Evolutionary conservation across 2,797 vertebrate species (phyloP).

Genomic region (Sebastes alutus): DNA sequence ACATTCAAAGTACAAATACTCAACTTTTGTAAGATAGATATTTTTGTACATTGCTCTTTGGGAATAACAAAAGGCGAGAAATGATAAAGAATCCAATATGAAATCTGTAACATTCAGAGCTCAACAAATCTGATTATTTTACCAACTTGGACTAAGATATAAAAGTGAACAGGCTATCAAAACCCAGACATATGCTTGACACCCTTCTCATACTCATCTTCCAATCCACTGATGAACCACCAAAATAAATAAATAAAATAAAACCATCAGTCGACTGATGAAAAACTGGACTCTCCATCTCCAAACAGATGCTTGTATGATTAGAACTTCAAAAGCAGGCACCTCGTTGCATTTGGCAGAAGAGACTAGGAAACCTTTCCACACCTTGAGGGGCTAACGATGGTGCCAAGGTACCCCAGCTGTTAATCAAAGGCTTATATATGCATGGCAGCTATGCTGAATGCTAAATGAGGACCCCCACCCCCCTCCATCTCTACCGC

Average conservation of each 20-base stretch:
- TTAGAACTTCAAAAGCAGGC: constrained; percentile 64
- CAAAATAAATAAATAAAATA: constrained; percentile 18
- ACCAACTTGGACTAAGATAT: background rate
- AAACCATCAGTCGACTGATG: constrained; percentile 11
- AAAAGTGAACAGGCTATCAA: background rate
- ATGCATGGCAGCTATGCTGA: constrained; percentile 64
- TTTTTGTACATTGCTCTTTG: background rate
- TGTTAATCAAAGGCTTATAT: constrained; percentile 68
- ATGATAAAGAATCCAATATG: background rate
- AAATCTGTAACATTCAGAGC: background rate
- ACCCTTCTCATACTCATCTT: background rate
- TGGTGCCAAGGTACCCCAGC: constrained; percentile 59
- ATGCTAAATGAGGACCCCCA: constrained; percentile 49
- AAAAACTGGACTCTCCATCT: constrained; percentile 12
- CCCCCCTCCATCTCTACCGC: background rate
- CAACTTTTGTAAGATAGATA: background rate
- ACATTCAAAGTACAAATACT: background rate
- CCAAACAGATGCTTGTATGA: constrained; percentile 64
- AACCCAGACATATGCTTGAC: background rate
- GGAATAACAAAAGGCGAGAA: background rate
- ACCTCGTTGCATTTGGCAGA: constrained; percentile 60
- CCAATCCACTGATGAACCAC: background rate
- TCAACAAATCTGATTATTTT: background rate
- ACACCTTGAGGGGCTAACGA: constrained; percentile 50
- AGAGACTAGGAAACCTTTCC: constrained; percentile 46